Conservation (phyloP, 1,140 invertebrate species). For the Trinorchestia longiramus region DNA sequence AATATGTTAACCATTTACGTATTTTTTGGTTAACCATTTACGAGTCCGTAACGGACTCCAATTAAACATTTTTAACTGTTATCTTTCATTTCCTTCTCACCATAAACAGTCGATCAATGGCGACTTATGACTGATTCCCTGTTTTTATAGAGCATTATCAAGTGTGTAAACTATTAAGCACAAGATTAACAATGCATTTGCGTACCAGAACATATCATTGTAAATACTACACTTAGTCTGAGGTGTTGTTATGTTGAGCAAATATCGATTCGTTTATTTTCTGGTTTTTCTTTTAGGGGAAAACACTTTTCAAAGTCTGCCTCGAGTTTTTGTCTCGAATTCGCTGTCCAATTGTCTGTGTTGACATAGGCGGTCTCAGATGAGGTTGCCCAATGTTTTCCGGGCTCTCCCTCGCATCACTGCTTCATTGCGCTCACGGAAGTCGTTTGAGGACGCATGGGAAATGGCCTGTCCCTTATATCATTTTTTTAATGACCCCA, state of each 20-base stretch:
- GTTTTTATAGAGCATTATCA: not conserved
- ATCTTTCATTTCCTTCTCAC: not conserved
- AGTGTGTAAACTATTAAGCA: not conserved
- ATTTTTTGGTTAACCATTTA: too few relatives aligned
- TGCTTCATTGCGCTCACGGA: not conserved
- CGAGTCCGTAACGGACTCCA: not conserved
- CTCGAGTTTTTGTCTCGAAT: not conserved
- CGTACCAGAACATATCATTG: not conserved
- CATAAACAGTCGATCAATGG: not conserved
- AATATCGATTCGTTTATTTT: too few relatives aligned
- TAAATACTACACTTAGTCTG: not conserved
- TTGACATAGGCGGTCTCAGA: not conserved
- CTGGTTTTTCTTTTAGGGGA: too few relatives aligned
- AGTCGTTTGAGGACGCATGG: not conserved
- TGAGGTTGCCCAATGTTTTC: not conserved
- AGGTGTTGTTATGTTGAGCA: too few relatives aligned
- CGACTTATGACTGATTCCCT: not conserved
- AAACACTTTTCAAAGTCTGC: too few relatives aligned
- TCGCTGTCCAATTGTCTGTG: too few relatives aligned
- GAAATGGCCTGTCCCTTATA: slow-evolving; percentile 39
- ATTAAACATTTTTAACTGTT: not conserved
- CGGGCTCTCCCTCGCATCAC: not conserved
- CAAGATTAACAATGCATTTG: not conserved
- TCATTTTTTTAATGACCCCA: slow-evolving; percentile 14
- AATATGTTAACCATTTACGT: too few relatives aligned